Conservation (phyloP, 2,113 vertebrate species). For the Zosterops lateralis region DNA sequence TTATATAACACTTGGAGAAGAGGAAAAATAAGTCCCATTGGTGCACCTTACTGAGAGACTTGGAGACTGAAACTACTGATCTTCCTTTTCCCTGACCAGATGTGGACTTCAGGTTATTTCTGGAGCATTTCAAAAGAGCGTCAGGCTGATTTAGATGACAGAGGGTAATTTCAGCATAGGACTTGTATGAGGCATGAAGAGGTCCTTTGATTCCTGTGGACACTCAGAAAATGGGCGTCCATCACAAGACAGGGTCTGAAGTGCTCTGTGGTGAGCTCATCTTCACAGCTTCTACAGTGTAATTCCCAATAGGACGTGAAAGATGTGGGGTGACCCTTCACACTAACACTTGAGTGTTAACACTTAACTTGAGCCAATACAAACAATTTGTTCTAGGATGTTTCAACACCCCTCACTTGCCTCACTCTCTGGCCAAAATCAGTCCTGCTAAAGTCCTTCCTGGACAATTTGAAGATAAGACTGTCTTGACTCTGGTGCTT, state of each 20-base stretch:
- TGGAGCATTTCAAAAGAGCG: background rate
- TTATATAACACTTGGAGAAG: background rate
- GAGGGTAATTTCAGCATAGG: background rate
- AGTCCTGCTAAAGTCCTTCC: background rate
- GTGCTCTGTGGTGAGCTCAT: background rate
- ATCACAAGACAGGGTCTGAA: background rate
- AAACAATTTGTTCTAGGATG: background rate
- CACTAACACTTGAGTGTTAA: too few species aligned
- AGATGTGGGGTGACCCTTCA: background rate
- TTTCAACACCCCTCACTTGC: background rate
- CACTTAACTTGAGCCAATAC: background rate
- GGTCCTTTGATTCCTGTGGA: background rate
- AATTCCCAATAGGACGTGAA: background rate
- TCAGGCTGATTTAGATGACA: background rate
- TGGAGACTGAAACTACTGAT: background rate
- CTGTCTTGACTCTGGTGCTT: background rate
- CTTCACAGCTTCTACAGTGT: background rate
- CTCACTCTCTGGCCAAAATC: background rate
- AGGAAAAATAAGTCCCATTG: background rate
- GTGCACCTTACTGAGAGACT: background rate
- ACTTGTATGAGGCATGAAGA: background rate
- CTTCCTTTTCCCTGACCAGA: background rate
- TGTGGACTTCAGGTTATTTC: background rate
- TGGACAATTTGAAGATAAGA: background rate
- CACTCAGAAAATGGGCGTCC: background rate